Evolutionary conservation across 2,113 vertebrate genomes (phyloP).

Genomic region (Phyllostomus discolor): DNA sequence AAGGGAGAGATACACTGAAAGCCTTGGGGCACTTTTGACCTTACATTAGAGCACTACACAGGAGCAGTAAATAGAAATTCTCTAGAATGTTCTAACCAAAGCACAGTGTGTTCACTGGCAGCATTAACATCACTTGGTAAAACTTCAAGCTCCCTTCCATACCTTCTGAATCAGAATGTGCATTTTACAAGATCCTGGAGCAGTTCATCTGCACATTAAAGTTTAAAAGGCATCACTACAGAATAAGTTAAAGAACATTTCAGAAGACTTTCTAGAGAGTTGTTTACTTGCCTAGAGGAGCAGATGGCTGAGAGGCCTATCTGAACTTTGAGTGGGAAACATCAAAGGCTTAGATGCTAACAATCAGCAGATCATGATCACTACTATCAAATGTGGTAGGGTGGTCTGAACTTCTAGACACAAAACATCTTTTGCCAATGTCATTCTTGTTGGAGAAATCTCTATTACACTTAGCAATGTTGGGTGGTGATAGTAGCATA

Average conservation of each 20-base stretch:
- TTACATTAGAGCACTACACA: neutral
- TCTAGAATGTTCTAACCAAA: neutral
- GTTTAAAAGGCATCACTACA: neutral
- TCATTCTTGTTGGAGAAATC: conserved; percentile 8
- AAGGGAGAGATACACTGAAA: neutral
- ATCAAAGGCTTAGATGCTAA: neutral
- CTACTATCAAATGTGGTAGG: neutral
- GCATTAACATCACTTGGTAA: neutral
- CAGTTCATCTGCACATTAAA: neutral
- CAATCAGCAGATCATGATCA: neutral
- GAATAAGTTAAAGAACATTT: neutral
- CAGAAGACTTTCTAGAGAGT: neutral
- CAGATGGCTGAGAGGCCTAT: neutral
- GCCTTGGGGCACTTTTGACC: neutral
- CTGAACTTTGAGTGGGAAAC: neutral
- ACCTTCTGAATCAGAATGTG: neutral
- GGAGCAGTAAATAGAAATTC: neutral
- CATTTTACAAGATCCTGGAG: neutral
- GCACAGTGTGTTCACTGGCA: neutral
- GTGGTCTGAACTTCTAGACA: neutral
- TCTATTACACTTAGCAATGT: neutral
- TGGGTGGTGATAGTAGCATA: neutral
- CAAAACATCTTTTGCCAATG: conserved; percentile 35
- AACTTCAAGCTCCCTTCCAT: neutral
- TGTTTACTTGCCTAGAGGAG: conserved; percentile 12